Evolutionary conservation across 2,797 vertebrate species (phyloP).

Genomic region (Falco concolor): DNA sequence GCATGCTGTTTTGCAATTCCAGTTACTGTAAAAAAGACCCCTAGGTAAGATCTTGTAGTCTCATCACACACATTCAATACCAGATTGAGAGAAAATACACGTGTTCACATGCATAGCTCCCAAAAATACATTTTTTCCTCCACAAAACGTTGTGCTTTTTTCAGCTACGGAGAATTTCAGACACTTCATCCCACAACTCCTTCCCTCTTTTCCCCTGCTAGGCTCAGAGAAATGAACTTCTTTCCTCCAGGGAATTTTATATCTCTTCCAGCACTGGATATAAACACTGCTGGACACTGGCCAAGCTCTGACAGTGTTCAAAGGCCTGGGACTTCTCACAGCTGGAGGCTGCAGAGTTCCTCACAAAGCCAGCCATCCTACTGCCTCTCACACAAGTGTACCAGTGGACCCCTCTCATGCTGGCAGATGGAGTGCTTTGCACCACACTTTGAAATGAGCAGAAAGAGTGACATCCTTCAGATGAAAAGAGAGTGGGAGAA

Average conservation of each 20-base stretch:
- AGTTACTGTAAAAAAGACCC: not conserved
- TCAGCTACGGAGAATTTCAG: not conserved
- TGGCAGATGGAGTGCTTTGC: slow-evolving; percentile 33
- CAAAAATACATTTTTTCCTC: not conserved
- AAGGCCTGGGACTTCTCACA: slow-evolving; percentile 37
- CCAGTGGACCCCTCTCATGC: slow-evolving; percentile 1
- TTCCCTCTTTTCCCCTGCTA: not conserved
- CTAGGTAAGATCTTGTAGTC: not conserved
- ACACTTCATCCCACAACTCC: not conserved
- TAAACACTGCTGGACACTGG: slow-evolving; percentile 35
- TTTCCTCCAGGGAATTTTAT: not conserved
- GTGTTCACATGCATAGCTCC: not conserved
- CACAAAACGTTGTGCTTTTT: not conserved
- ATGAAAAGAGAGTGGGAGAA: slow-evolving; percentile 49
- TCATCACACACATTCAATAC: not conserved
- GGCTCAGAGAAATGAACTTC: not conserved
- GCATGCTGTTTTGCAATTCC: not conserved
- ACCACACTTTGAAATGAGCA: slow-evolving; percentile 33
- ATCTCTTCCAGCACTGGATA: slow-evolving; percentile 6
- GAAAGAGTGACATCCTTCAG: slow-evolving; percentile 43
- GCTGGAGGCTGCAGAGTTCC: slow-evolving; percentile 32
- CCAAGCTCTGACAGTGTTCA: slow-evolving; percentile 41
- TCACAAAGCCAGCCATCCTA: slow-evolving; percentile 28
- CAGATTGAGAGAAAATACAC: not conserved
- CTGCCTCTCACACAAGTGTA: slow-evolving; percentile 18